A percentile compares a stretch with the other conserved stretches of the same genome.
Conservation (phyloP, 2,797 vertebrate genomes). For the Myoxocephalus aenaeus region DNA sequence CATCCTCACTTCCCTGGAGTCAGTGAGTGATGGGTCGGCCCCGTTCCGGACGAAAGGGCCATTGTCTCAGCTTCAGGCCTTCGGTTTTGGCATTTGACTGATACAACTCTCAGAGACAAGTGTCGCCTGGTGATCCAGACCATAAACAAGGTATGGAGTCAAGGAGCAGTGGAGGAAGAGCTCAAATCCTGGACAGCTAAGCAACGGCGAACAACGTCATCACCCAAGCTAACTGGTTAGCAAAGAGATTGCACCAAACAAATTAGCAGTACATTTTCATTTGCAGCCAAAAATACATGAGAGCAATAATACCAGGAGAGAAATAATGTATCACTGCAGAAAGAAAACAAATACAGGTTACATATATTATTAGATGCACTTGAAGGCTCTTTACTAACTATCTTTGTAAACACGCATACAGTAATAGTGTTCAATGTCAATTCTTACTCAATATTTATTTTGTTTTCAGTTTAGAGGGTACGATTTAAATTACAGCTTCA, state of each 20-base stretch:
- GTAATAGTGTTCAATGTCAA: not conserved
- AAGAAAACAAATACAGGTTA: not conserved
- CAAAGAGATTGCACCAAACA: not conserved
- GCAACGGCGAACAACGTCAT: too few relatives aligned
- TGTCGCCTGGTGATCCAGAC: not conserved
- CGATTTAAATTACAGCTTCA: not conserved
- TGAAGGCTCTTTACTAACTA: not conserved
- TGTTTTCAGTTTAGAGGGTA: too few relatives aligned
- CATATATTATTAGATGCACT: slow-evolving; percentile 1
- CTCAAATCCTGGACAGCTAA: not conserved
- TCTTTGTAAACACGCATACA: not conserved
- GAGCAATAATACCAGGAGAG: too few relatives aligned
- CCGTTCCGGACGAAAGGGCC: too few relatives aligned
- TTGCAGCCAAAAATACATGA: not conserved
- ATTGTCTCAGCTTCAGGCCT: slow-evolving; percentile 6
- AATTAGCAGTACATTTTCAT: not conserved
- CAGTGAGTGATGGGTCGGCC: not conserved
- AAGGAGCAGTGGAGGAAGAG: too few relatives aligned
- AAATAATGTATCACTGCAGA: too few relatives aligned
- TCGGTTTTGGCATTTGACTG: not conserved
- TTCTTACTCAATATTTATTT: too few relatives aligned
- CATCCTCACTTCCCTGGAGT: not conserved
- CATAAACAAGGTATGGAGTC: not conserved
- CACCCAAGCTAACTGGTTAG: not conserved
- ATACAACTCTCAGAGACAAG: not conserved